Base-by-base conservation (phyloP, 2,888 invertebrate species). In the Ochropacha duplaris region DNA sequence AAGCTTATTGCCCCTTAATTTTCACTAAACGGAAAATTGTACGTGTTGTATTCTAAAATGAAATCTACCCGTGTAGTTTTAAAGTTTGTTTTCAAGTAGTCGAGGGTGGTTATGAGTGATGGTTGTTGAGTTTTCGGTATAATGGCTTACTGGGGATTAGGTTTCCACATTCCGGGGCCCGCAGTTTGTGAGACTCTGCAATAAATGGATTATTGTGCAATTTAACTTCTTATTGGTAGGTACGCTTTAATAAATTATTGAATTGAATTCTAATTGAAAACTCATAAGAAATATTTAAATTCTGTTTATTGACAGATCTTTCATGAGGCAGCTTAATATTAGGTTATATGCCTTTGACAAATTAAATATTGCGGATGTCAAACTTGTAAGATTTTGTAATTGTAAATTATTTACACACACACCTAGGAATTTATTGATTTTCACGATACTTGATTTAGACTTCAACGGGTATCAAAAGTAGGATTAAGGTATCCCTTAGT, bases 81-180 rank as follows among this genome's bases (percentile, higher is more conserved):
- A 87, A 78, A 83, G 88, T 76, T 65, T 62, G 66, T 78, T 81
- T 79, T 79, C 39, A 65, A 58, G 62, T 62, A 59, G 57, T 50
- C 57, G 55, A 57, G 59, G 52, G 63, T 61, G 64, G 75, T 82
- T 85, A 81, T 84, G 84, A 85, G 77, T 79, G 83, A 86, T 83
- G 82, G 76, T 77, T 72, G 84, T 82, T 80, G 82, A 82, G 84
- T 84, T 87, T 87, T 87, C 83, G 84, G 86, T 88, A 87, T 92
- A 90, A 91, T 90, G 84, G 88, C 87, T 80, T 81, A 79, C 83
- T 80, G 79, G 87, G 88, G 90, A 91, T 92, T 91, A 89, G 88
- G 90, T 90, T 91, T 87, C 87, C 89, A 86, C 86, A 80, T 83
- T 80, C 83, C 74, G 75, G 80, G 80, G 78, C 52, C 12, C 74